These are phyloP conservation scores for Brachyhypopomus occidentalis DNA, from an alignment of 2,113 vertebrate genomes.

Conservation along the genomic window DNA sequence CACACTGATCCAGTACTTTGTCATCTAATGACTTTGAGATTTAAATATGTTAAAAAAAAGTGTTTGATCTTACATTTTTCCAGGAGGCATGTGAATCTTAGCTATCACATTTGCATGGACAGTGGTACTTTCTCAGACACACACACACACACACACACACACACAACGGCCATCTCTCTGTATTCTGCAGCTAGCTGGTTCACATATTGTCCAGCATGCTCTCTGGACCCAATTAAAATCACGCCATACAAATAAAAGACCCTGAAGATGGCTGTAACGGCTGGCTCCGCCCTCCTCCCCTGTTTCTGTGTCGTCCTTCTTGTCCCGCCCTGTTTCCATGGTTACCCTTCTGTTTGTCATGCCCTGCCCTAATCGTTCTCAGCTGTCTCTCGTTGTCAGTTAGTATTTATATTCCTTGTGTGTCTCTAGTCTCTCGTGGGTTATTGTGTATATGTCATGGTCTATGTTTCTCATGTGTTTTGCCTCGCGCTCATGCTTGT, in stretches of 20 bases:
- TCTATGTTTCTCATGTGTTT: too few relatives aligned
- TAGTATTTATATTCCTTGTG: too few relatives aligned
- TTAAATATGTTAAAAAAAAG: constrained; percentile 39
- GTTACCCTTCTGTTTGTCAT: too few relatives aligned
- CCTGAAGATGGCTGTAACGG: constrained; percentile 61
- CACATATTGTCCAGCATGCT: constrained; percentile 49
- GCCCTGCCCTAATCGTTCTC: too few relatives aligned
- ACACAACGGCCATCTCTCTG: constrained; percentile 8
- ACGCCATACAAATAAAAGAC: constrained; percentile 59
- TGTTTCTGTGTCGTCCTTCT: too few relatives aligned
- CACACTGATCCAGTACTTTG: constrained; percentile 6
- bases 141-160: neutral
- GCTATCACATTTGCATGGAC: constrained; percentile 45
- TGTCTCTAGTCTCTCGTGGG: too few relatives aligned
- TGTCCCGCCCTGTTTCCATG: too few relatives aligned
- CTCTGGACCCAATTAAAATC: constrained; percentile 68
- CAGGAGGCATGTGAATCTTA: constrained; percentile 51
- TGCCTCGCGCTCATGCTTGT: too few relatives aligned
- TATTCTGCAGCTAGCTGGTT: constrained; percentile 29
- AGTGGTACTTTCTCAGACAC: neutral
- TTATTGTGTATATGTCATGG: too few relatives aligned
- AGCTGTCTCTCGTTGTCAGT: too few relatives aligned
- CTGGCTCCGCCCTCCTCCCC: too few relatives aligned
- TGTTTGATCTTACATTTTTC: constrained; percentile 51
- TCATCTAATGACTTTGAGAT: constrained; percentile 47